Evolutionary conservation across 2,113 vertebrate genomes (phyloP).

Genomic region (Epinephelus moara): DNA sequence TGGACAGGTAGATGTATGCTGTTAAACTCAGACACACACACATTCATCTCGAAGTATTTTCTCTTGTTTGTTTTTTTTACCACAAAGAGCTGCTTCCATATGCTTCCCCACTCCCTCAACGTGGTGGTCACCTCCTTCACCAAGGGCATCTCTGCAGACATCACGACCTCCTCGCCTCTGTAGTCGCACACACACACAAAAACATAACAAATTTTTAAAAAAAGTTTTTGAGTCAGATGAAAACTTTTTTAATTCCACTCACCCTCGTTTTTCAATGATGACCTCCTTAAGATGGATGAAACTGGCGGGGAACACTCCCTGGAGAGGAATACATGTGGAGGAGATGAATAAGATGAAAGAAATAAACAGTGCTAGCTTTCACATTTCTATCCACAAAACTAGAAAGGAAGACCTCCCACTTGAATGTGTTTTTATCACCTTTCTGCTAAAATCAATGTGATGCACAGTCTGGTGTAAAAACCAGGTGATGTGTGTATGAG

Average conservation of each 20-base stretch:
- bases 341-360: neutral
- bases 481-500: neutral
- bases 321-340: neutral
- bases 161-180: constrained; percentile 88
- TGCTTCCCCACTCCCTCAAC: constrained; percentile 96
- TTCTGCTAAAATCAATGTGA: constrained; percentile 9
- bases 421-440: neutral
- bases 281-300: constrained; percentile 92
- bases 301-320: constrained; percentile 95
- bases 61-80: constrained; percentile 76
- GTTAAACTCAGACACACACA: constrained; percentile 18
- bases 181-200: neutral
- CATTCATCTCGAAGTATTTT: neutral
- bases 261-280: constrained; percentile 90
- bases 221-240: neutral
- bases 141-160: constrained; percentile 92
- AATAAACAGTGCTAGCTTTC: neutral
- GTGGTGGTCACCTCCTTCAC: constrained; percentile 97
- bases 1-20: constrained; percentile 57
- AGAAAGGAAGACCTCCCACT: neutral
- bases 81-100: constrained; percentile 98
- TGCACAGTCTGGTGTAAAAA: neutral
- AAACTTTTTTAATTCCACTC: constrained; percentile 39
- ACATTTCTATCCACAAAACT: constrained; percentile 2
- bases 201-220: neutral